These are phyloP conservation scores for Novumbra hubbsi DNA, from an alignment of 2,797 vertebrate species.

Conservation along the genomic window DNA sequence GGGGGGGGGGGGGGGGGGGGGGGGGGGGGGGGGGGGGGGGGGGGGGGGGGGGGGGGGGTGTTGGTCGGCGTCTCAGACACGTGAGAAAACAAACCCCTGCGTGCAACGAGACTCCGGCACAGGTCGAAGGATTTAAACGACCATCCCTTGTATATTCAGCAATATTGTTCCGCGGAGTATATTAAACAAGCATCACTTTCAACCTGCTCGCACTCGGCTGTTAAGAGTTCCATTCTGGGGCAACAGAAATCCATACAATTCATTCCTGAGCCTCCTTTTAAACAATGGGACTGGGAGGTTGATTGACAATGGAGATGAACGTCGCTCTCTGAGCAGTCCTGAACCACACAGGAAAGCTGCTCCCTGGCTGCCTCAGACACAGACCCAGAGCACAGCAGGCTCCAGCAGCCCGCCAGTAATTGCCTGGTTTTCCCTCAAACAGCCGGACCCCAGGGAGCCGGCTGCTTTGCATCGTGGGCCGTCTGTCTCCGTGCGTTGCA, in stretches of 20 bases:
- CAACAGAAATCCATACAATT: constrained; percentile 15
- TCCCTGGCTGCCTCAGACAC: constrained; percentile 53
- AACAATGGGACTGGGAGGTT: constrained; percentile 20
- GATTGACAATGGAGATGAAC: constrained; percentile 49
- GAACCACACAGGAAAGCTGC: constrained; percentile 47
- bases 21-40: background rate
- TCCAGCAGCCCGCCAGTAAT: constrained; percentile 54
- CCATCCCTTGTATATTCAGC: constrained; percentile 7
- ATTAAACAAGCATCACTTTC: constrained; percentile 2
- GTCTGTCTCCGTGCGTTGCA: constrained; percentile 29
- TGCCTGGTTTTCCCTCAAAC: constrained; percentile 53
- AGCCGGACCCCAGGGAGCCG: constrained; percentile 39
- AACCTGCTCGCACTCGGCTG: background rate
- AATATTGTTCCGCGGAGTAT: constrained; percentile 22
- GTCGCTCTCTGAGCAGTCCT: constrained; percentile 39
- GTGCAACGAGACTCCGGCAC: constrained; percentile 4
- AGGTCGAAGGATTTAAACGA: constrained; percentile 20
- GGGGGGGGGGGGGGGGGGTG: background rate
- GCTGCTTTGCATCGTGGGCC: constrained; percentile 30
- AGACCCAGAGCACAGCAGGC: constrained; percentile 51
- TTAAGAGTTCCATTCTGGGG: constrained; percentile 7
- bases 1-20: constrained; percentile 15
- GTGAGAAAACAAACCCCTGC: constrained; percentile 33
- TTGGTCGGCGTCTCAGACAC: constrained; percentile 19
- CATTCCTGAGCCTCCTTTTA: constrained; percentile 18